Conservation (phyloP, 2,888 invertebrate genomes). For the Eumerus sabulonum region DNA sequence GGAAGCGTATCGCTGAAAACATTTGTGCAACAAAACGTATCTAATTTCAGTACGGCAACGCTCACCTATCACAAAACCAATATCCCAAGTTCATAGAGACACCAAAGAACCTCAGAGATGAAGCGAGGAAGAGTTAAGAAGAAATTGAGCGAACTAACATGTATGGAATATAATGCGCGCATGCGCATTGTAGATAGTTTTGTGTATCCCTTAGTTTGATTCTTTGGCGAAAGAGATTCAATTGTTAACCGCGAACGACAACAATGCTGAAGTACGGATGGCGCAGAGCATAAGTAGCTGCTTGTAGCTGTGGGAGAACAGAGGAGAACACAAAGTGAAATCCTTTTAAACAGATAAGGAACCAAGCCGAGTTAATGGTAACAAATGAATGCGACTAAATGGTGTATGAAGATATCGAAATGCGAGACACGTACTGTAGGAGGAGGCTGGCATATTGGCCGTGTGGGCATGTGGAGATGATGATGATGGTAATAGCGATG, state of each 20-base stretch:
- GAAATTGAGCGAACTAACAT: background rate
- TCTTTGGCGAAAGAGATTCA: constrained; percentile 56
- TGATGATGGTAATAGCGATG: constrained; percentile 6
- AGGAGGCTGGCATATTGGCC: constrained; percentile 76
- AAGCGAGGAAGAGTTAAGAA: too few relatives aligned
- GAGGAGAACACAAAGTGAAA: constrained; percentile 62
- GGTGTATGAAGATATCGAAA: constrained; percentile 79
- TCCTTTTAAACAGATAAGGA: constrained; percentile 68
- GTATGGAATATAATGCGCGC: constrained; percentile 36
- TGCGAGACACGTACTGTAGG: constrained; percentile 76
- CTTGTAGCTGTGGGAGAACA: constrained; percentile 20
- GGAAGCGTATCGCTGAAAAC: constrained; percentile 62
- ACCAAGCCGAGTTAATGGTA: constrained; percentile 77
- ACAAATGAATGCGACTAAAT: constrained; percentile 79
- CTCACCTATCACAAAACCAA: constrained; percentile 47
- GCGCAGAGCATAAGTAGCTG: too few relatives aligned
- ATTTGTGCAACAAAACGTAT: constrained; percentile 67
- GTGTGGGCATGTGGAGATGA: constrained; percentile 32
- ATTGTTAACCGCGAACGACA: constrained; percentile 57
- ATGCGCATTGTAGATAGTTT: constrained; percentile 31
- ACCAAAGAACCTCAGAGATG: background rate
- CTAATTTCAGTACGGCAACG: constrained; percentile 51
- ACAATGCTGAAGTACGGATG: constrained; percentile 23
- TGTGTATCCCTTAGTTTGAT: constrained; percentile 5
- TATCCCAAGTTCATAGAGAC: constrained; percentile 25